These are phyloP conservation scores for Musca vetustissima DNA, from an alignment of 1,140 invertebrate genomes.

Conservation along the genomic window DNA sequence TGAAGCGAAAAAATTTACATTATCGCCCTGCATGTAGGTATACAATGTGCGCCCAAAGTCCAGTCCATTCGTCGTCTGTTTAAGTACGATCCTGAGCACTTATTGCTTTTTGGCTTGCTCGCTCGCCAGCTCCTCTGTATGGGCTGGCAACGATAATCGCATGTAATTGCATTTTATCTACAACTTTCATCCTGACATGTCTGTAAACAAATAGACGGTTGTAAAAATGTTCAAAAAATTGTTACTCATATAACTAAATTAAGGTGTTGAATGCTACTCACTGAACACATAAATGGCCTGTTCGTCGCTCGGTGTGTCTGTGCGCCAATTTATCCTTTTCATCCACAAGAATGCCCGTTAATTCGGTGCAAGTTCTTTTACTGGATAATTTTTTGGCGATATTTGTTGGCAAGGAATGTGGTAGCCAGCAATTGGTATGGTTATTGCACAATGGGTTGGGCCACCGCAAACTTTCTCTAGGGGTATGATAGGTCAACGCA, in stretches of 20 bases:
- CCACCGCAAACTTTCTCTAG: too few species aligned
- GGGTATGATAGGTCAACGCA: too few species aligned
- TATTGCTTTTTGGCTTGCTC: too few species aligned
- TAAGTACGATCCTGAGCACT: too few species aligned
- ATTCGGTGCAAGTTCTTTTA: constrained; percentile 28
- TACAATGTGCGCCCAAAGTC: too few species aligned
- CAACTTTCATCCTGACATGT: constrained; percentile 53
- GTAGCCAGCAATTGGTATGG: neutral
- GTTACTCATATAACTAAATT: constrained; percentile 10
- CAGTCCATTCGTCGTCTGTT: too few species aligned
- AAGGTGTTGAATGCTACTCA: constrained; percentile 22
- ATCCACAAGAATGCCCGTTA: neutral
- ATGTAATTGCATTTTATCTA: constrained; percentile 56
- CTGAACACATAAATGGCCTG: constrained; percentile 22
- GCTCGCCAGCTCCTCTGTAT: too few species aligned
- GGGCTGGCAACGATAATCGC: constrained; percentile 44
- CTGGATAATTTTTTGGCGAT: constrained; percentile 38
- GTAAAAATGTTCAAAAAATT: constrained; percentile 17
- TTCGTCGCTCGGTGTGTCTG: neutral
- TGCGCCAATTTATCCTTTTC: too few species aligned
- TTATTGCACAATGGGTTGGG: constrained; percentile 11
- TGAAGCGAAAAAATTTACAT: too few species aligned
- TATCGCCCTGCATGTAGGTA: too few species aligned
- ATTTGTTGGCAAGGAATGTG: neutral
- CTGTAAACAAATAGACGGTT: constrained; percentile 20